Percentiles rank a stretch among this genome's conserved stretches.
These are phyloP conservation scores for Cylloceria caligata DNA, from an alignment of 2,888 invertebrate species.

Conservation along the genomic window DNA sequence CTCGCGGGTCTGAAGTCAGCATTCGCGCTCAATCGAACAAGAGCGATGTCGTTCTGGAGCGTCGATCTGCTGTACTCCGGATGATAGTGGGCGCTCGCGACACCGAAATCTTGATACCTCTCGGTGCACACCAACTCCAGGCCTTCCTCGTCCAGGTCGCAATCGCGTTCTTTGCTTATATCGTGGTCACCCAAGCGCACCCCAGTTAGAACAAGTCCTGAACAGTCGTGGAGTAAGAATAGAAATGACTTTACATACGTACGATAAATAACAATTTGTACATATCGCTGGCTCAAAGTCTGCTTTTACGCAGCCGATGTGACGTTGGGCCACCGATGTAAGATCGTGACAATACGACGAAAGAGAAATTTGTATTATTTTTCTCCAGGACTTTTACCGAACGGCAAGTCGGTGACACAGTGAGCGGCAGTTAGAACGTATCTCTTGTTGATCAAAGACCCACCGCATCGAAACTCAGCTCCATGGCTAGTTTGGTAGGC, in stretches of 20 bases:
- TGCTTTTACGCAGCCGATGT: no score
- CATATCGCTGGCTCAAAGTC: no score
- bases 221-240: neutral
- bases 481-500: constrained; percentile 85
- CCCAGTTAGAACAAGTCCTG: constrained; percentile 79
- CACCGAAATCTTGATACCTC: constrained; percentile 85
- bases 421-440: constrained; percentile 88
- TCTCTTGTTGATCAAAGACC: constrained; percentile 86
- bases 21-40: constrained; percentile 85
- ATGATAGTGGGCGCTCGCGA: constrained; percentile 86
- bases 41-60: constrained; percentile 87
- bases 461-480: constrained; percentile 82
- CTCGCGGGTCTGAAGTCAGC: constrained; percentile 85
- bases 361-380: constrained; percentile 18
- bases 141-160: constrained; percentile 85
- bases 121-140: constrained; percentile 83
- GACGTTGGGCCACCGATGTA: no score
- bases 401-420: constrained; percentile 84
- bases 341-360: neutral
- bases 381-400: constrained; percentile 67
- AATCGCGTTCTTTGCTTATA: constrained; percentile 84
- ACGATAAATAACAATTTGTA: no score
- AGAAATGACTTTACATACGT: no score
- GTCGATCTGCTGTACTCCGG: constrained; percentile 85
- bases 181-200: constrained; percentile 89